A percentile compares a stretch with the other conserved stretches of the same genome.
Evolutionary conservation across 2,797 vertebrate genomes (phyloP).

Genomic region (Siniperca undulata): DNA sequence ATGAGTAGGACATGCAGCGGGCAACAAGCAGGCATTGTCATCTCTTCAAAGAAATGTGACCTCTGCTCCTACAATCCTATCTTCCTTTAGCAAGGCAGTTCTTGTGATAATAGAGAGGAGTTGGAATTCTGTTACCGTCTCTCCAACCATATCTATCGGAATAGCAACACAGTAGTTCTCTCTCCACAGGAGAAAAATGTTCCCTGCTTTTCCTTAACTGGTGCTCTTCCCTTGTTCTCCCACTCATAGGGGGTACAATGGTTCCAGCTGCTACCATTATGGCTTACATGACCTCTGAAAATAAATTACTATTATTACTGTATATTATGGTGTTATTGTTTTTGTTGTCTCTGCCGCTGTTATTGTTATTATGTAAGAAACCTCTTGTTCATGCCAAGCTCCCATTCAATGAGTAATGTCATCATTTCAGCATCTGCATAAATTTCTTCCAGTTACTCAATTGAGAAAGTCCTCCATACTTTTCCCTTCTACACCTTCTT

Average conservation of each 20-base stretch:
- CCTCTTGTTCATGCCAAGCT: neutral
- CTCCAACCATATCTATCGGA: neutral
- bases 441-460: neutral
- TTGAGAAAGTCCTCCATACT: neutral
- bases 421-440: neutral
- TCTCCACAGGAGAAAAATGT: neutral
- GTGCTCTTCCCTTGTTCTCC: neutral
- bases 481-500: neutral
- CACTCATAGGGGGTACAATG: neutral
- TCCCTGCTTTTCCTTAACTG: neutral
- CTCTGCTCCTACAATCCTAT: conserved; percentile 3
- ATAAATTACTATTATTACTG: neutral
- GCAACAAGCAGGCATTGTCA: neutral
- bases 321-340: neutral
- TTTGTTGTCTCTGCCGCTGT: neutral
- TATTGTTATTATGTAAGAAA: neutral
- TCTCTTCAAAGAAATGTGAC: neutral
- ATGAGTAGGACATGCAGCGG: neutral
- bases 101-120: conserved; percentile 4
- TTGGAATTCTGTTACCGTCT: conserved; percentile 6
- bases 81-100: neutral
- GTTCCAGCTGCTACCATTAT: neutral
- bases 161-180: neutral
- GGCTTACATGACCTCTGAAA: neutral
- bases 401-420: neutral